Base-by-base conservation (phyloP, 2,888 invertebrate species). In the Synergus laeviventris region DNA sequence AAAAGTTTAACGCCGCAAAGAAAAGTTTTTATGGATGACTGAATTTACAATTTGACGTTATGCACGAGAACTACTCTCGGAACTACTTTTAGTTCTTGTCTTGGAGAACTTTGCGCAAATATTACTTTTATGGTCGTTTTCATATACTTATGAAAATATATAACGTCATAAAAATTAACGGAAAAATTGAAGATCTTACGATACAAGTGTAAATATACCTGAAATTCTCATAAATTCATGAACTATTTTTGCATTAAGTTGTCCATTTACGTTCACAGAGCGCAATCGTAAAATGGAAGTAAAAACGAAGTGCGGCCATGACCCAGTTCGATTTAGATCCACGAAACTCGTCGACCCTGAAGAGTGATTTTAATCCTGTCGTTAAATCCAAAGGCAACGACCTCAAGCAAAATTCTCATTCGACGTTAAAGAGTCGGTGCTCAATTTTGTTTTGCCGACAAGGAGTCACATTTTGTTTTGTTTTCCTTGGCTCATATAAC, bases 371-470 rank as follows among this genome's bases (percentile, higher is more conserved):
- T 66, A 66, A 45, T 66, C 66, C 45, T 42, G 8, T 81, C 76
- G 74, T 79, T 81, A 81, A 79, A 79, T 75, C 76, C 64, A 79
- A 78, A 81, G 79, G 79, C 79, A 81, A 81, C 76, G 79, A 81
- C 81, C 79, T 76, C 76, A 66, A 75, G 59, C 75, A 78, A 70
- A 76, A 75, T 79, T 73, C 18, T 18, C 39, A 64, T 64, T 64
- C 38, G 21, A 62, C n/a, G 62, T n/a, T 12, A n/a, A 62, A 36
- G 11, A 38, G 16, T 38, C 36, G 11, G 38, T 31, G 31, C 39
- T 64, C 11, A 64, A 12, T 64, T 64, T 38, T 39, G 14, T 64
- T 64, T 64, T 21, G 39, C 64, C 12, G 21, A n/a, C 64, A 38
- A 64, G 21, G 38, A 64, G 38, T 49, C 38, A 45, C 74, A n/a